Base-by-base conservation (phyloP, 2,113 vertebrate genomes). In the Haemorhous mexicanus region DNA sequence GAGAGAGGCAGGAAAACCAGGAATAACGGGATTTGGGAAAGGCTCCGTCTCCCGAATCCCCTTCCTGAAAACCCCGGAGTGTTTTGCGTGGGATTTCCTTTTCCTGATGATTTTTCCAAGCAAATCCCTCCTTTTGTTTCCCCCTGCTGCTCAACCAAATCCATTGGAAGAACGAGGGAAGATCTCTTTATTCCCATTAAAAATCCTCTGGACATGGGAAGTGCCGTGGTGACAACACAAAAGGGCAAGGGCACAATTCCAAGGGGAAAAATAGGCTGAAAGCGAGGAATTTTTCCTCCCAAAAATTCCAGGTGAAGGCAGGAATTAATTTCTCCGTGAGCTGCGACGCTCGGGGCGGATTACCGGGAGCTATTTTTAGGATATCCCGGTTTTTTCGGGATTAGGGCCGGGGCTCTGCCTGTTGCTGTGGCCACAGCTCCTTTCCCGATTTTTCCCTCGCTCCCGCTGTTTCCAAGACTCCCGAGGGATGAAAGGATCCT, bases 401-500 rank as follows among this genome's bases (percentile, higher is more conserved):
- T 94, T 75, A 64, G 19, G 19, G 87, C 32, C 23, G 39, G 4
- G 27, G n/a, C 21, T 10, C 3, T 7, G 89, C 91, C 49, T 9
- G 4, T 19, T 12, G 78, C 59, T 15, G 84, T 10, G 7, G 7
- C 4, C 5, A 1, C 52, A 52, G 81, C 73, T 81, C 62, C 67
- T 12, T 84, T 76, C 70, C 20, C 67, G 46, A 23, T 30, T 72
- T 92, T 68, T 55, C 47, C 44, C 68, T 61, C 17, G 37, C 6
- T 50, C 21, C 84, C 4, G 72, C 92, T 28, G 94, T 97, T 97
- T 84, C 96, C 93, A 92, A 77, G 96, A 7, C 90, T 96, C 93
- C 96, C 63, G 7, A 66, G 28, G 90, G 90, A 91, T 90, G 93
- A 91, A 97, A 97, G 89, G 96, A 95, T 52, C 74, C 95, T 58